phyloP scores from a whole-genome alignment of 1,140 invertebrate species.

The Mactra quadrangularis region DNA sequence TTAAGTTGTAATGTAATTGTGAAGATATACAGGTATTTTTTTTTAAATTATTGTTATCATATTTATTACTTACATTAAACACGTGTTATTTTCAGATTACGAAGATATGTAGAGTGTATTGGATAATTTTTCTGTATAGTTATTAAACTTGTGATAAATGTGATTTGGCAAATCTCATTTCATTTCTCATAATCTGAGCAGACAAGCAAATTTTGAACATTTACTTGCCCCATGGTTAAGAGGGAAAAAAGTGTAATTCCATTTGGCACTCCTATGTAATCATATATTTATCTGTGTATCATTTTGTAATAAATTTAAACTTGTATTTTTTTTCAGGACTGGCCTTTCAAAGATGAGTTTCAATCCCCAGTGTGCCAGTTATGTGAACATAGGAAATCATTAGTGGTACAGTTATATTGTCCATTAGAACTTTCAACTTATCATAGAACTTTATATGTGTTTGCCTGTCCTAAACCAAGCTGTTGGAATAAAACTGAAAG shows the following conservation, averaged over 20 bases:
- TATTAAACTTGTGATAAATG: too few species aligned
- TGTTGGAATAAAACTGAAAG: constrained; percentile 61
- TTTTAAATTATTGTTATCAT: not conserved
- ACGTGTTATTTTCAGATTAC: not conserved
- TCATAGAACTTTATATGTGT: constrained; percentile 67
- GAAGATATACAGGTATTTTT: not conserved
- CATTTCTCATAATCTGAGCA: not conserved
- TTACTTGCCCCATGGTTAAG: not conserved
- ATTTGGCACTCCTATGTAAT: not conserved
- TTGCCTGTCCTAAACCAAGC: constrained; percentile 59
- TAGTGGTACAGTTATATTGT: constrained; percentile 68
- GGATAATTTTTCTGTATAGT: too few species aligned
- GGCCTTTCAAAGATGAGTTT: constrained; percentile 25
- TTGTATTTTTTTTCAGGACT: constrained; percentile 60
- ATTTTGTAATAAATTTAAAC: not conserved
- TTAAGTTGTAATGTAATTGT: not conserved
- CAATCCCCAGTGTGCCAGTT: constrained; percentile 46
- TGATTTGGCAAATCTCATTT: not conserved
- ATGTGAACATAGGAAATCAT: constrained; percentile 47
- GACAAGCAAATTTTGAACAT: not conserved
- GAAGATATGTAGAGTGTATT: not conserved
- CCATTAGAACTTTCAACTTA: constrained; percentile 62
- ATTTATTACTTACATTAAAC: not conserved
- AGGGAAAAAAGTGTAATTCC: not conserved
- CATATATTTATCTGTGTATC: not conserved